phyloP scores from a whole-genome alignment of 2,797 vertebrate genomes.

The Pyrrhura leucotis region DNA sequence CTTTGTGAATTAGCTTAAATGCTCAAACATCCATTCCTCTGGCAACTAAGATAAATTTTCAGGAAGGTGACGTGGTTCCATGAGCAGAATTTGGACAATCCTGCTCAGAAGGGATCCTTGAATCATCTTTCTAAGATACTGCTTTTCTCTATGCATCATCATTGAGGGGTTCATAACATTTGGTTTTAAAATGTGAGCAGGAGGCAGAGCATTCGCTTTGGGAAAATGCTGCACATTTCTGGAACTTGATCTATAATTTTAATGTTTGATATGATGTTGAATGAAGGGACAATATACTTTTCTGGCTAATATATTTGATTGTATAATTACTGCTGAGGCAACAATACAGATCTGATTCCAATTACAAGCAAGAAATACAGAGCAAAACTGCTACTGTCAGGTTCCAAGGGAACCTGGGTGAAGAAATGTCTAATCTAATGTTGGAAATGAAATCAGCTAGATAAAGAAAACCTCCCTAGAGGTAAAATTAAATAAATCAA shows the following conservation, averaged over 20 bases:
- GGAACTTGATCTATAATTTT: neutral
- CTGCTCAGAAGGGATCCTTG: neutral
- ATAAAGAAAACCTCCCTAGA: neutral
- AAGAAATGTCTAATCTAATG: neutral
- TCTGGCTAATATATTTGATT: neutral
- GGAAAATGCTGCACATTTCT: neutral
- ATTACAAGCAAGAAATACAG: neutral
- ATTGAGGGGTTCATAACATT: neutral
- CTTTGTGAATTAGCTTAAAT: neutral
- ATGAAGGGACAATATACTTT: neutral
- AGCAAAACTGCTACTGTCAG: neutral
- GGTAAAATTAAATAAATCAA: neutral
- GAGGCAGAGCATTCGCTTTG: neutral
- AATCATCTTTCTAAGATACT: neutral
- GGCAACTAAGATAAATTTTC: neutral
- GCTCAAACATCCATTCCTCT: neutral
- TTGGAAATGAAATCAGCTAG: neutral
- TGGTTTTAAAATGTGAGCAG: neutral
- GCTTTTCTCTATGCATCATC: neutral
- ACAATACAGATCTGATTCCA: neutral
- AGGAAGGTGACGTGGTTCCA: neutral
- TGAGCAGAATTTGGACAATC: neutral
- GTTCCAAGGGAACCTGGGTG: neutral
- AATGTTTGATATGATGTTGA: neutral
- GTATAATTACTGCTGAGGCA: neutral